These are phyloP conservation scores for Dicerorhinus sumatrensis DNA, from an alignment of 2,113 vertebrate genomes.

Conservation along the genomic window DNA sequence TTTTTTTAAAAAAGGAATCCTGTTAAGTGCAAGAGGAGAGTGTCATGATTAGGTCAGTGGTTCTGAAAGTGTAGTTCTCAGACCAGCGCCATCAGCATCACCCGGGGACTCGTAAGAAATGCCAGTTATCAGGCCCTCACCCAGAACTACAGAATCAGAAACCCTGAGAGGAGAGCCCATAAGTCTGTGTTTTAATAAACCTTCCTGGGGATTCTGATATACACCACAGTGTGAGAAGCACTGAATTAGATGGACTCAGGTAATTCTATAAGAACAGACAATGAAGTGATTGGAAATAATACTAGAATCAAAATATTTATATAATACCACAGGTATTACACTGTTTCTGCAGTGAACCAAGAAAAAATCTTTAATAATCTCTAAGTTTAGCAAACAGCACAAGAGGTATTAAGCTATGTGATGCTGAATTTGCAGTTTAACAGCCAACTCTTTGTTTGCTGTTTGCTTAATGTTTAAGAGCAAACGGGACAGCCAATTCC, in stretches of 20 bases:
- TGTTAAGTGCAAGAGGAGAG: neutral
- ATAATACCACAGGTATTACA: neutral
- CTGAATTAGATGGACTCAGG: neutral
- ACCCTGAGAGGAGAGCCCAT: neutral
- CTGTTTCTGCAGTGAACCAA: neutral
- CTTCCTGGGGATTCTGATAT: neutral
- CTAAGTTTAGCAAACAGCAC: conserved; percentile 43
- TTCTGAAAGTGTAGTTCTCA: neutral
- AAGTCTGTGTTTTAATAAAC: neutral
- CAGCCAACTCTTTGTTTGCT: conserved; percentile 51
- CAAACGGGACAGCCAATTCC: conserved; percentile 58
- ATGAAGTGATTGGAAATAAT: neutral
- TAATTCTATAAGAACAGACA: neutral
- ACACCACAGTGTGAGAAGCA: neutral
- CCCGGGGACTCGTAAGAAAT: neutral
- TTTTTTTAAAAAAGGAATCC: neutral
- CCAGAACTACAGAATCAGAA: neutral
- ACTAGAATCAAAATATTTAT: conserved; percentile 10
- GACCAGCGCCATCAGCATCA: neutral
- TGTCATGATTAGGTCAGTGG: neutral
- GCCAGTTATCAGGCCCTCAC: neutral
- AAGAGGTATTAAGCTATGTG: neutral
- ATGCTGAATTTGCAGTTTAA: conserved; percentile 52
- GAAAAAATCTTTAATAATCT: conserved; percentile 33
- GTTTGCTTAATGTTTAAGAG: conserved; percentile 45